Percentiles rank a stretch among this genome's conserved stretches.
Evolutionary conservation across 1,140 invertebrate genomes (phyloP).

Genomic region (Drosophila malerkotliana): DNA sequence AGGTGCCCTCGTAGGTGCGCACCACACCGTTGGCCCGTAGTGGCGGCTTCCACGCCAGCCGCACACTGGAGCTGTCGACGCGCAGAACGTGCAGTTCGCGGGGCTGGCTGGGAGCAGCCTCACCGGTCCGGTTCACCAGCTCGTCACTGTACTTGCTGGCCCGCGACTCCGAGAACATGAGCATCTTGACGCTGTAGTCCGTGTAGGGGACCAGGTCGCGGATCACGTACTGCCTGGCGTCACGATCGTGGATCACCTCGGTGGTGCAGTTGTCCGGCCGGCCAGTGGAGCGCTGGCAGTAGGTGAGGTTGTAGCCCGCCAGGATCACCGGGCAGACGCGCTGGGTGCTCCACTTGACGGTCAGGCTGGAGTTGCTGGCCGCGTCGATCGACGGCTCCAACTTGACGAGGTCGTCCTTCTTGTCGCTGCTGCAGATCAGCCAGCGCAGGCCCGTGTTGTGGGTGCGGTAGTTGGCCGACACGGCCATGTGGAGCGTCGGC

Average conservation of each 20-base stretch:
- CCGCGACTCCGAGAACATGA: constrained; percentile 61
- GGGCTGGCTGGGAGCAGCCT: constrained; percentile 62
- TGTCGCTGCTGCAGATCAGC: constrained; percentile 67
- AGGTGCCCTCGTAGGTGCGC: constrained; percentile 54
- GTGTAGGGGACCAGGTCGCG: constrained; percentile 63
- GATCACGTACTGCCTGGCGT: constrained; percentile 49
- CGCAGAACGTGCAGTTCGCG: constrained; percentile 40
- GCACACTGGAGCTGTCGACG: constrained; percentile 39
- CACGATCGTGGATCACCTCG: constrained; percentile 37
- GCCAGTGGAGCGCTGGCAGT: constrained; percentile 60
- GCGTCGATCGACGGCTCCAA: constrained; percentile 68
- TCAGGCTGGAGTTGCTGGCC: constrained; percentile 44
- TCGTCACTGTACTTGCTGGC: constrained; percentile 72
- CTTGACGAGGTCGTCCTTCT: constrained; percentile 66
- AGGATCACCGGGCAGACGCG: constrained; percentile 69
- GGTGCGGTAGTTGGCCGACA: constrained; percentile 67
- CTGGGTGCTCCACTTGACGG: constrained; percentile 66
- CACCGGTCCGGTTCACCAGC: constrained; percentile 51
- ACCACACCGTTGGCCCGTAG: constrained; percentile 59
- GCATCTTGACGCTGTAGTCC: constrained; percentile 65
- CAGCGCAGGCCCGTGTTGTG: constrained; percentile 76
- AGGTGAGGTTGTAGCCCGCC: constrained; percentile 70
- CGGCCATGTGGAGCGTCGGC: constrained; percentile 60
- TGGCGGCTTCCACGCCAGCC: constrained; percentile 59
- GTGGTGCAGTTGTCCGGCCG: constrained; percentile 69